Evolutionary conservation across 2,113 vertebrate genomes (phyloP), one percentile per base, ranked within the genome.

Genomic region (Halcyon senegalensis): DNA sequence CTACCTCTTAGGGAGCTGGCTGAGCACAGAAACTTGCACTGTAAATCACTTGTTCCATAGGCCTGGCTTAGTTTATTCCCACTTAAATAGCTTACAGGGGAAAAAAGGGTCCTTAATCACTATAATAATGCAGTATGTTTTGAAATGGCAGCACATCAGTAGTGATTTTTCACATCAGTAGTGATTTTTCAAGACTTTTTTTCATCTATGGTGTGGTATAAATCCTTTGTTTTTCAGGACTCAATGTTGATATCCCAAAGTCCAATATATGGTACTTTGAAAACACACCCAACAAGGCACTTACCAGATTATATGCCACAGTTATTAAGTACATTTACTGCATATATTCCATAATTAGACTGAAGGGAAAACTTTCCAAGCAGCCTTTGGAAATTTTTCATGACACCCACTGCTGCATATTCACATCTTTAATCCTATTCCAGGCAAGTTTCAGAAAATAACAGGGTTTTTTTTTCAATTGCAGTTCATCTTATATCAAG

Each of bases 351-450:
- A 73, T 90, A 90, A 92, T 92, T 73, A 93, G 72, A 90, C 8
- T 74, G 83, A 93, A 92, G 30, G 55, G 59, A 95, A 88, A 62
- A 94, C 76, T 68, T 92, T 90, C 77, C 64, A 92, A 89, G 80
- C 80, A 95, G 95, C 56, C 51, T 95, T 74, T 74, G 43, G 70
- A 92, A 92, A 72, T 64, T 48, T 79, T 89, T 88, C 86, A 46
- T 3, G 8, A 96, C 70, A 92, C 69, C 77, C 56, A 94, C 73
- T 87, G 68, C 86, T 92, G 64, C 77, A 63, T 60, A 78, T 75
- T 92, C 62, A 41, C 70, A 39, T 37, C 89, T 72, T 89, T 76
- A 96, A 89, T 75, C 58, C 51, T 76, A 77, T 89, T 91, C 77
- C 75, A 84, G 58, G 62, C 44, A 90, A 84, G 44, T 82, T 89